phyloP scores from a whole-genome alignment of 2,797 vertebrate species.

The Poeciliopsis gracilis region DNA sequence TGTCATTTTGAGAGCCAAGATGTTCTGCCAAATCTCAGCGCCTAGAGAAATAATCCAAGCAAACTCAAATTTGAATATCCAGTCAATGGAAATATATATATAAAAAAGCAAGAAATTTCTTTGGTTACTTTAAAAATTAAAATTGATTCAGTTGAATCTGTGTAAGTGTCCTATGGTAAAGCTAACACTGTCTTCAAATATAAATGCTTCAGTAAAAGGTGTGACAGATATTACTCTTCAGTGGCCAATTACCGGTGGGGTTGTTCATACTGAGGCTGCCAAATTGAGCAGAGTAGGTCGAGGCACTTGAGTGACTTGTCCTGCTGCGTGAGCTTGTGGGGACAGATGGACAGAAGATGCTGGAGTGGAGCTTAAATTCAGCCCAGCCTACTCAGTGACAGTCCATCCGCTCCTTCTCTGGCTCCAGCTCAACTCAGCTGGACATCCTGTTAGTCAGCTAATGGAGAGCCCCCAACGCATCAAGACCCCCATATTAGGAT shows the following conservation, averaged over 20 bases:
- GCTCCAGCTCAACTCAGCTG: conserved; percentile 64
- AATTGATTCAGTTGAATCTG: not conserved
- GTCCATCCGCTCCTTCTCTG: conserved; percentile 70
- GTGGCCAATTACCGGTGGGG: conserved; percentile 54
- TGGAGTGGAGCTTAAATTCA: conserved; percentile 67
- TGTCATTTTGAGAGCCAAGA: conserved; percentile 35
- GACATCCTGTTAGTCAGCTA: conserved; percentile 68
- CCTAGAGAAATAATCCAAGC: conserved; percentile 45
- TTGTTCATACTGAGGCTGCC: conserved; percentile 48
- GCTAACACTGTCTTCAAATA: conserved; percentile 17
- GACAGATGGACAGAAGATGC: conserved; percentile 79
- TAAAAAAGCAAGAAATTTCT: conserved; percentile 6
- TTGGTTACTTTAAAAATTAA: not conserved
- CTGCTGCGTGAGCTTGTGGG: conserved; percentile 49
- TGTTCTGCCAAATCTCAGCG: conserved; percentile 37
- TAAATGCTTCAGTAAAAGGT: conserved; percentile 4
- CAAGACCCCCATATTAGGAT: conserved; percentile 59
- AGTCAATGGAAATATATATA: conserved; percentile 16
- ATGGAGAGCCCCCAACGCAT: conserved; percentile 51
- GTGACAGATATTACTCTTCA: conserved; percentile 44
- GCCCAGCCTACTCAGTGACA: conserved; percentile 69
- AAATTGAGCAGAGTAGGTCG: conserved; percentile 65
- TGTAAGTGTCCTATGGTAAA: conserved; percentile 19
- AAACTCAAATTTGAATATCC: conserved; percentile 30
- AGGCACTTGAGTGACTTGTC: conserved; percentile 63